phyloP scores from a whole-genome alignment of 2,888 invertebrate genomes.

The Dilophus febrilis region DNA sequence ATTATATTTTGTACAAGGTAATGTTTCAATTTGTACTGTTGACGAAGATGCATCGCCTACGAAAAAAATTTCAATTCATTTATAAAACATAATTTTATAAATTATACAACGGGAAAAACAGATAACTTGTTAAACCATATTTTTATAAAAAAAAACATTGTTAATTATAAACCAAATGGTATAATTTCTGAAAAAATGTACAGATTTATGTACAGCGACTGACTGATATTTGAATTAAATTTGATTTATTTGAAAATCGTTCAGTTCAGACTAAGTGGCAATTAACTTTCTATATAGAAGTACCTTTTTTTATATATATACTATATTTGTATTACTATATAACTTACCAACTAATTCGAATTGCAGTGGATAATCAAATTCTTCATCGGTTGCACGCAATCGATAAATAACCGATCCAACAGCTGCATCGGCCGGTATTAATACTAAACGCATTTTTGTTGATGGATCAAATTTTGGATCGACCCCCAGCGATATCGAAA shows the following conservation, averaged over 20 bases:
- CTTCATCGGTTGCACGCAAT: conserved; percentile 71
- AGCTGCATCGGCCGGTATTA: conserved; percentile 69
- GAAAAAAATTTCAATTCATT: neutral
- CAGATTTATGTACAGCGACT: too few relatives aligned
- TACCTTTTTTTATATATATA: neutral
- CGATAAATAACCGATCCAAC: conserved; percentile 75
- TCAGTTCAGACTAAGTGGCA: too few relatives aligned
- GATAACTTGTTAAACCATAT: too few relatives aligned
- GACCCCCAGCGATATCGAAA: conserved; percentile 31
- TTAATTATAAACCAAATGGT: too few relatives aligned
- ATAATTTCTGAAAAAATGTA: neutral
- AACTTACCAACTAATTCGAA: conserved; percentile 56
- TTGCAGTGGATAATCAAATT: conserved; percentile 70
- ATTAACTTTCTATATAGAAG: too few relatives aligned
- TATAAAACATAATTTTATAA: too few relatives aligned
- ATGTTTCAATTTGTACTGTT: conserved; percentile 58
- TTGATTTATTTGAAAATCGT: too few relatives aligned
- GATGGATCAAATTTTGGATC: conserved; percentile 73
- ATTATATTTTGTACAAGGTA: conserved; percentile 73
- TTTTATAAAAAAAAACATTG: too few relatives aligned
- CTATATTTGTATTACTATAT: neutral
- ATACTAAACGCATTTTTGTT: conserved; percentile 63
- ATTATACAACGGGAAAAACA: too few relatives aligned
- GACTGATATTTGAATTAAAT: too few relatives aligned
- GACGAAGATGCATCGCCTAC: conserved; percentile 51